Conservation (phyloP, 1,140 invertebrate genomes). For the Ostrea denselamellosa region DNA sequence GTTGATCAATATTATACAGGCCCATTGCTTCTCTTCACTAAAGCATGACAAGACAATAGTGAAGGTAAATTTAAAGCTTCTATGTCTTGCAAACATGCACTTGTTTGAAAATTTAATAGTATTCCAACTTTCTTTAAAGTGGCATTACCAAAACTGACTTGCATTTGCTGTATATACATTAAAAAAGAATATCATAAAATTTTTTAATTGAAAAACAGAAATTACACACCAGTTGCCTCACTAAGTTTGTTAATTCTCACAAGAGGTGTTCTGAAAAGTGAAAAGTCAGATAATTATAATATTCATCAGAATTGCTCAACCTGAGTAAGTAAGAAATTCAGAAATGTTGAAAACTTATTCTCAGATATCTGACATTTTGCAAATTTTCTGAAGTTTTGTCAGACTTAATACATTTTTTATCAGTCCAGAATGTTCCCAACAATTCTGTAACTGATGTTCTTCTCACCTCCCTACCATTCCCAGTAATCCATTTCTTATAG, state of each 20-base stretch:
- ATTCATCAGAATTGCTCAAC: no score
- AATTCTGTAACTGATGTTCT: not conserved
- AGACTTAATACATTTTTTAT: no score
- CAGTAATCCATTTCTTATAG: conserved; percentile 72
- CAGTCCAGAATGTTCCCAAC: not conserved
- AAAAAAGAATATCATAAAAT: no score
- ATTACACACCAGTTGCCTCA: conserved; percentile 75
- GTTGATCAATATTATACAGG: not conserved
- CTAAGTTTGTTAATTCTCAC: conserved; percentile 77
- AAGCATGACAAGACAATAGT: no score
- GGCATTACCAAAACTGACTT: no score
- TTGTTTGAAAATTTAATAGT: no score
- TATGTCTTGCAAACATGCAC: no score
- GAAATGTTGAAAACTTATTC: not conserved
- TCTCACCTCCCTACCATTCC: conserved; percentile 74
- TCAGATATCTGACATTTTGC: not conserved
- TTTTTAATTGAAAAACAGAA: not conserved
- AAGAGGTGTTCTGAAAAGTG: conserved; percentile 74
- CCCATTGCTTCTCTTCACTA: not conserved
- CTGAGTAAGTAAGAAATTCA: no score
- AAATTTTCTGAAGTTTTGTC: not conserved
- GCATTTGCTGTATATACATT: no score
- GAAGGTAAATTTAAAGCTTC: no score
- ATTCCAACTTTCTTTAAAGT: no score
- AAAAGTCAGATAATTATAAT: conserved; percentile 41